Percentiles rank a stretch among this genome's conserved stretches.
phyloP scores from a whole-genome alignment of 2,888 invertebrate species.

The Hoplodrina blanda region DNA sequence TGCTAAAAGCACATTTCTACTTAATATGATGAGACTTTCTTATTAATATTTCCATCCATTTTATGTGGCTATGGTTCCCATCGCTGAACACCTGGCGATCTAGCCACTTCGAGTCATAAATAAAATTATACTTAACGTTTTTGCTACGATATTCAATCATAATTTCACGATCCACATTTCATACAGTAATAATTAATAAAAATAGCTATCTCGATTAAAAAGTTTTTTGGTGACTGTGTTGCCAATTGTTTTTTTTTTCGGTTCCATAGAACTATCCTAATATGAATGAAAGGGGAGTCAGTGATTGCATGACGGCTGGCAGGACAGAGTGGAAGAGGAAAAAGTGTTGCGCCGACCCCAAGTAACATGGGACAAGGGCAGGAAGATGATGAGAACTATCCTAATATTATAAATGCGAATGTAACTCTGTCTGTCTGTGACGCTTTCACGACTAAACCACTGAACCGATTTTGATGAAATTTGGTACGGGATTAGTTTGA shows the following conservation, averaged over 20 bases:
- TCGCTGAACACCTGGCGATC: constrained; percentile 10
- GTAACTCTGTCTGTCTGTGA: no score
- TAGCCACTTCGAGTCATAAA: constrained; percentile 3
- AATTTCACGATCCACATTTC: constrained; percentile 50
- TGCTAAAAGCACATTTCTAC: neutral
- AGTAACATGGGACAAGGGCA: no score
- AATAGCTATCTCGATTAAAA: constrained; percentile 38
- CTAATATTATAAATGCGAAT: no score
- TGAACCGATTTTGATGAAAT: no score
- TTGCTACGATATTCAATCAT: constrained; percentile 33
- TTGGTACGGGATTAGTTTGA: no score
- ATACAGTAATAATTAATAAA: constrained; percentile 43
- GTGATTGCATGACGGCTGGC: no score
- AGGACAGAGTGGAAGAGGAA: no score
- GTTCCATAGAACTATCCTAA: constrained; percentile 62
- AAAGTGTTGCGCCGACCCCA: no score
- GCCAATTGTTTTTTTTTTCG: constrained; percentile 60
- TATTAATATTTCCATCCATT: neutral
- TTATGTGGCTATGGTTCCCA: constrained; percentile 7
- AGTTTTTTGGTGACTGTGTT: constrained; percentile 38
- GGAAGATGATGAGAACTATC: no score
- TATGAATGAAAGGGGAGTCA: no score
- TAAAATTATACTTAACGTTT: constrained; percentile 13
- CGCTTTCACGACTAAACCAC: no score
- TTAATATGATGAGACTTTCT: neutral